phyloP scores from a whole-genome alignment of 2,888 invertebrate species.

The Ecliptopera silaceata region DNA sequence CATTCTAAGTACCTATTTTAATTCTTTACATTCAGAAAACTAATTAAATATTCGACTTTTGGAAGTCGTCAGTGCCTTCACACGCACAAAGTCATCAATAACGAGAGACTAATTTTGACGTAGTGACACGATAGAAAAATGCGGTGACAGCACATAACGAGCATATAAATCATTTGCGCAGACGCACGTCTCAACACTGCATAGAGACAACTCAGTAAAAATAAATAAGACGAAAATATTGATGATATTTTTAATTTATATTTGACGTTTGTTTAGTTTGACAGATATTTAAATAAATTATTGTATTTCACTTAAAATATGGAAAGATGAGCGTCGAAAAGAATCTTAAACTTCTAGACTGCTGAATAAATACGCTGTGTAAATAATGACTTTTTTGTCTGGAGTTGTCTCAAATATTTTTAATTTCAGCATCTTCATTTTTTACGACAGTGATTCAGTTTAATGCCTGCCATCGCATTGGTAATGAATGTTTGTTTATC shows the following conservation, averaged over 20 bases:
- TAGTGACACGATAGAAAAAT: conserved; percentile 26
- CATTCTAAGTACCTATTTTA: background rate
- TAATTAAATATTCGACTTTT: background rate
- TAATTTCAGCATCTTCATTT: no score
- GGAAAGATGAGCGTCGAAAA: background rate
- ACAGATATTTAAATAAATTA: no score
- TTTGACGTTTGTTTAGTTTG: no score
- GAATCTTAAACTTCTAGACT: background rate
- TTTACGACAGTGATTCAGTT: background rate
- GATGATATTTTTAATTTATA: background rate
- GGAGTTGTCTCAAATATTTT: no score
- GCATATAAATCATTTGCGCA: conserved; percentile 38
- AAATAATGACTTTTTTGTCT: no score
- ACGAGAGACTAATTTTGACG: conserved; percentile 13
- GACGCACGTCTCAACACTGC: conserved; percentile 7
- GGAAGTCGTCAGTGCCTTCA: background rate
- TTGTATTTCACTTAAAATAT: no score
- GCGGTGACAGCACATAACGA: conserved; percentile 24
- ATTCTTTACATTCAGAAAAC: background rate
- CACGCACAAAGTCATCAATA: conserved; percentile 13
- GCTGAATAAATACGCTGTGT: background rate
- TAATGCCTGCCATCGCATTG: background rate
- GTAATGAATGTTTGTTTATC: background rate
- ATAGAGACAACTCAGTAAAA: background rate
- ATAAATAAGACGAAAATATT: background rate